A percentile compares a stretch with the other conserved stretches of the same genome.
Conservation (phyloP, 2,113 vertebrate genomes). For the Mustela nigripes region DNA sequence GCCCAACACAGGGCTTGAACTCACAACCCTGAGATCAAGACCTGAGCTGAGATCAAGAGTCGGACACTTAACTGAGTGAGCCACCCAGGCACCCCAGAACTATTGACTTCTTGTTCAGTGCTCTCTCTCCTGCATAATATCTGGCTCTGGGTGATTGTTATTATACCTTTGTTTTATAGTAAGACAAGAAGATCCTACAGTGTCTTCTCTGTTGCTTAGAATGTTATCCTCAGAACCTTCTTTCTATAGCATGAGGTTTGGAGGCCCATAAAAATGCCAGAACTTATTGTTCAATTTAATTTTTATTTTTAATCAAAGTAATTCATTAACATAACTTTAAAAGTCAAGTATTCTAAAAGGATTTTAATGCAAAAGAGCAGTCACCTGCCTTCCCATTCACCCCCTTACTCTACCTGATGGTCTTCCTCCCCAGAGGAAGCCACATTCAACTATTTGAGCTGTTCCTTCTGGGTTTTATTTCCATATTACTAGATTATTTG, state of each 20-base stretch:
- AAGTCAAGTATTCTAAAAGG: background rate
- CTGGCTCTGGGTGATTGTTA: background rate
- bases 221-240: background rate
- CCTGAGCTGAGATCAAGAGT: background rate
- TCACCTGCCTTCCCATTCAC: background rate
- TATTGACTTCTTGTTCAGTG: background rate
- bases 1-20: background rate
- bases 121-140: background rate
- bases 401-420: background rate
- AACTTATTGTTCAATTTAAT: background rate
- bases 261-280: background rate
- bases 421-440: background rate
- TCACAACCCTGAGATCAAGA: background rate
- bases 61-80: background rate
- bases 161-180: background rate
- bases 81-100: background rate
- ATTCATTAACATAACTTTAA: background rate
- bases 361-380: background rate
- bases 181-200: background rate
- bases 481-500: background rate
- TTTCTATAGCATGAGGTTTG: background rate
- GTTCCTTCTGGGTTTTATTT: conserved; percentile 12
- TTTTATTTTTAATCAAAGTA: conserved; percentile 48
- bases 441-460: background rate
- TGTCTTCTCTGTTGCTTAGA: background rate